A percentile compares a stretch with the other conserved stretches of the same genome.
Conservation (phyloP, 2,888 invertebrate genomes). For the Omphaloscelis lunosa region DNA sequence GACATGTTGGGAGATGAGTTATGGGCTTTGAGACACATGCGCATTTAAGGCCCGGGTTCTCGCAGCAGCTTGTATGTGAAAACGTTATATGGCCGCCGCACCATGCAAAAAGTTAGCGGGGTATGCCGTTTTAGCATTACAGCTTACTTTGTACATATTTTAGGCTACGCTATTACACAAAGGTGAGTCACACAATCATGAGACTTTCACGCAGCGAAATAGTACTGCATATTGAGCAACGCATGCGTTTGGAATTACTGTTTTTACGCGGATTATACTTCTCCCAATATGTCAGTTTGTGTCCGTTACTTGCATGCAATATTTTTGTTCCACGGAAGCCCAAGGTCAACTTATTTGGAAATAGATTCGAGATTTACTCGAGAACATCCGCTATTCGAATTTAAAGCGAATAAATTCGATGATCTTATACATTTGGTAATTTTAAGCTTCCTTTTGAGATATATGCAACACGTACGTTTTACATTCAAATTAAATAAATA, state of each 20-base stretch:
- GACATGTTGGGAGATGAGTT: neutral
- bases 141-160: neutral
- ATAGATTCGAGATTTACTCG: constrained; percentile 14
- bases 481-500: constrained; percentile 22
- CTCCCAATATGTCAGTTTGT: neutral
- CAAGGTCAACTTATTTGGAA: neutral
- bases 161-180: neutral
- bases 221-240: neutral
- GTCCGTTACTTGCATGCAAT: neutral
- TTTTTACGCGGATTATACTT: neutral
- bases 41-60: neutral
- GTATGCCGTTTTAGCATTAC: too few species aligned
- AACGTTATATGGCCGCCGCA: neutral
- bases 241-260: neutral
- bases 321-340: constrained; percentile 6
- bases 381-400: constrained; percentile 33
- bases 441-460: constrained; percentile 12
- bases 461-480: neutral
- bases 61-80: neutral
- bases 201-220: neutral
- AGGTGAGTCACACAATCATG: neutral
- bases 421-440: constrained; percentile 4
- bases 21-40: neutral
- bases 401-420: constrained; percentile 53
- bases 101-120: neutral